These are phyloP conservation scores for Liodrosophila aerea DNA, from an alignment of 2,888 invertebrate genomes.

Conservation along the genomic window DNA sequence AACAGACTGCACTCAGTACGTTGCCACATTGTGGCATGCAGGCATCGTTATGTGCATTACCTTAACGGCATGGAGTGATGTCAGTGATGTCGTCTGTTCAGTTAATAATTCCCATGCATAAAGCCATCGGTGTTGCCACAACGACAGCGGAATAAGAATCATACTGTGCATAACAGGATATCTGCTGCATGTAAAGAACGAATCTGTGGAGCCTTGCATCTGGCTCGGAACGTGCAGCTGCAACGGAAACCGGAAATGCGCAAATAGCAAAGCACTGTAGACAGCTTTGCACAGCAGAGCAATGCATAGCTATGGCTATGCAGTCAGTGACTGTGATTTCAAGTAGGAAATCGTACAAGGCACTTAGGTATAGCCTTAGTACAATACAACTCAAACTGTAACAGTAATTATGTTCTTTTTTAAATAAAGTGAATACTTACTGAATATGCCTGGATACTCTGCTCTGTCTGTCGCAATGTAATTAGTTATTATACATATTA, in stretches of 20 bases:
- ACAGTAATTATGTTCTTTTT: too few species aligned
- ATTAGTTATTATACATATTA: too few species aligned
- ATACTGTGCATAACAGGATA: constrained; percentile 69
- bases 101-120: constrained; percentile 76
- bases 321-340: too few species aligned
- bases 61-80: constrained; percentile 33
- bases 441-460: too few species aligned
- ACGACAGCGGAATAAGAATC: constrained; percentile 50
- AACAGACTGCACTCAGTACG: constrained; percentile 19
- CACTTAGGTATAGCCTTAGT: too few species aligned
- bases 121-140: constrained; percentile 27
- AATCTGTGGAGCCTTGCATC: too few species aligned
- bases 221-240: constrained; percentile 58
- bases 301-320: constrained; percentile 49
- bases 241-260: constrained; percentile 80
- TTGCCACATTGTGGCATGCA: constrained; percentile 49
- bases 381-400: too few species aligned
- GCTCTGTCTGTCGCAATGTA: background rate
- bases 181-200: constrained; percentile 59
- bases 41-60: constrained; percentile 53
- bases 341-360: constrained; percentile 10
- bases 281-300: constrained; percentile 61
- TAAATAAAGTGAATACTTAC: too few species aligned
- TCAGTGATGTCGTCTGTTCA: constrained; percentile 48
- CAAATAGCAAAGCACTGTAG: constrained; percentile 74